phyloP scores from a whole-genome alignment of 1,140 invertebrate genomes.

The Dryas iulia region DNA sequence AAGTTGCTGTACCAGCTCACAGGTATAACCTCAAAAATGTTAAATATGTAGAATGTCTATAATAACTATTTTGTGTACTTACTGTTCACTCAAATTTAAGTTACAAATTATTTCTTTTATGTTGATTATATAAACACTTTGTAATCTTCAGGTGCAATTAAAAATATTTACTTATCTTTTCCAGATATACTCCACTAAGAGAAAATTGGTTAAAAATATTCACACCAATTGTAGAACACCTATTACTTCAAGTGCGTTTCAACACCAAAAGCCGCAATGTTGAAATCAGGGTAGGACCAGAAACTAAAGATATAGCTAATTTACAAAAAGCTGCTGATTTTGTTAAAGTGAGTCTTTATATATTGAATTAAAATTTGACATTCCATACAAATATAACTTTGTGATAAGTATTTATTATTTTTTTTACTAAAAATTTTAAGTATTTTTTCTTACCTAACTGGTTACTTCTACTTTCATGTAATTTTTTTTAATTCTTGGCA shows the following conservation, averaged over 20 bases:
- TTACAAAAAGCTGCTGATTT: constrained; percentile 99
- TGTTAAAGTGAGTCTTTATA: constrained; percentile 84
- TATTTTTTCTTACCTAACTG: no score
- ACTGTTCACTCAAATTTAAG: no score
- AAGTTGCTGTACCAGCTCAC: constrained; percentile 83
- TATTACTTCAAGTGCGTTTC: constrained; percentile 96
- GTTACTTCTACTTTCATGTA: no score
- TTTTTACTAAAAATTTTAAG: no score
- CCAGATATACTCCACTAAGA: constrained; percentile 95
- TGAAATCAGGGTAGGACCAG: constrained; percentile 88
- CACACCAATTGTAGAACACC: constrained; percentile 96
- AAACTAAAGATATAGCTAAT: constrained; percentile 93
- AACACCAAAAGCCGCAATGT: constrained; percentile 96
- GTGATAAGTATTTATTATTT: no score
- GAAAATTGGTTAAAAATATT: constrained; percentile 99
- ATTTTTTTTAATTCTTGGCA: no score
- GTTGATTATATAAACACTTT: no score
- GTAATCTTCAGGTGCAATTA: no score
- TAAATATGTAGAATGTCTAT: constrained; percentile 47
- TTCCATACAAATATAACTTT: no score
- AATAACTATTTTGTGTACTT: no score
- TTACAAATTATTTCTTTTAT: neutral
- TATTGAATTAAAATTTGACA: neutral
- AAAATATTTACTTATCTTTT: constrained; percentile 70
- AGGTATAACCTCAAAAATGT: constrained; percentile 64